Base-by-base conservation (phyloP, 2,888 invertebrate species). In the Cepaea hortensis region DNA sequence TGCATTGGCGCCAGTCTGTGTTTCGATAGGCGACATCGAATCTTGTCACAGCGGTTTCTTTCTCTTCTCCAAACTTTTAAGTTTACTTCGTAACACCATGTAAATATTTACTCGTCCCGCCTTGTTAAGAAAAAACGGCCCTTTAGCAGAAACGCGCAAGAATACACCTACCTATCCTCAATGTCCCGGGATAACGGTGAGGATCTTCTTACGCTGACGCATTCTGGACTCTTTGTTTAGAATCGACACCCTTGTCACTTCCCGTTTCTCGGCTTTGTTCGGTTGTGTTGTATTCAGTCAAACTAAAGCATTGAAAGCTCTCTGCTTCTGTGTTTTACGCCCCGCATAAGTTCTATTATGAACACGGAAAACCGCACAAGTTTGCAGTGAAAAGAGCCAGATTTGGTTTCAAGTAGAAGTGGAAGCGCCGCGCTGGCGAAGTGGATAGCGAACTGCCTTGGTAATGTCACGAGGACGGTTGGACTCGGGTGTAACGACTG, bases 21-120 rank as follows among this genome's bases (percentile, higher is more conserved):
- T 79, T 85, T 85, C 85, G 23, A 61, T 62, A 79, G 85, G 70
- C n/a, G 68, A 79, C 79, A 85, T 85, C 79, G 85, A 85, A 85
- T 68, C 79, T 77, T 85, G 79, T 65, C 79, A 79, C 48, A 3
- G 9, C 65, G 77, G 18, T 23, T 20, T 4, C 62, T 20, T 15
- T 23, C n/a, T n/a, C 3, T n/a, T 50, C 55, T 61, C 35, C 76
- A 50, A 15, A 55, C 70, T 72, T 79, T 85, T 35, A 7, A 70
- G 35, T 85, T 85, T 85, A 80, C 80, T 55, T 85, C 68, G 23
- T 55, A 77, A 68, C 85, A 55, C 46, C 70, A 35, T 85, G 70
- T 76, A 79, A 85, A 85, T 85, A 85, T 85, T 85, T 55, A 65
- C 85, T 46, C 6, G 48, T 68, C 35, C 15, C 48, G 13, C 70